Base-by-base conservation (phyloP, 2,113 vertebrate species). In the Oreochromis niloticus region DNA sequence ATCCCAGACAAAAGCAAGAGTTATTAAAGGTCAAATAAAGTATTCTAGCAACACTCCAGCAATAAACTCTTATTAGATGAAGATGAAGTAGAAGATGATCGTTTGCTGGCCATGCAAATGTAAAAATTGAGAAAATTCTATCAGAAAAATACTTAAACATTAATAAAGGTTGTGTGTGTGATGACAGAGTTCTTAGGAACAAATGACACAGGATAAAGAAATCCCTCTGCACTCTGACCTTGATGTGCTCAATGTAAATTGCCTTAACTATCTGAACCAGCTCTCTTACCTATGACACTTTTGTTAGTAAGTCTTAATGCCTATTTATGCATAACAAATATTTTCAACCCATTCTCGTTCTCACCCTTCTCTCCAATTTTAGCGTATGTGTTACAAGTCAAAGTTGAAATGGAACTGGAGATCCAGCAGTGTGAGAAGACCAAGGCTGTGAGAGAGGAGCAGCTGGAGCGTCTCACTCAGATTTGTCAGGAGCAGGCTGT, bases 401-500 rank as follows among this genome's bases (percentile, higher is more conserved):
- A 99, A 96, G 96, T 98, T 92, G 98, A 99, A 95, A 97, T 99
- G 98, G 98, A 99, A 93, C 93, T 99, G 97, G 98, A 98, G 93
- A 97, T 99, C 91, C 98, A 99, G 94, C 98, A 99, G 55, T 99
- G 98, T 17, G 99, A 99, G 96, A 99, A 99, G 94, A 97, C 98
- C 91, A 99, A 99, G 95, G 97, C 97, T 34, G 96, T 99, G 93
- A 97, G 98, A 84, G 98, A 99, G 8, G 99, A 99, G 88, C 98
- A 99, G 96, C 97, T 99, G 94, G 98, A 99, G 95, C 97, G 98
- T 83, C 97, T 99, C 95, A 99, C 98, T 5, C 99, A 99, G 95
- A 99, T 99, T 96, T 99, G 99, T 94, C 99, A 99, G 95, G 99
- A 99, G 93, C 98, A 99, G 96, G 99, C 98, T 92, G 99, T 99